Evolutionary conservation across 1,140 invertebrate genomes (phyloP).

Genomic region (Druon quercuslanigerum): DNA sequence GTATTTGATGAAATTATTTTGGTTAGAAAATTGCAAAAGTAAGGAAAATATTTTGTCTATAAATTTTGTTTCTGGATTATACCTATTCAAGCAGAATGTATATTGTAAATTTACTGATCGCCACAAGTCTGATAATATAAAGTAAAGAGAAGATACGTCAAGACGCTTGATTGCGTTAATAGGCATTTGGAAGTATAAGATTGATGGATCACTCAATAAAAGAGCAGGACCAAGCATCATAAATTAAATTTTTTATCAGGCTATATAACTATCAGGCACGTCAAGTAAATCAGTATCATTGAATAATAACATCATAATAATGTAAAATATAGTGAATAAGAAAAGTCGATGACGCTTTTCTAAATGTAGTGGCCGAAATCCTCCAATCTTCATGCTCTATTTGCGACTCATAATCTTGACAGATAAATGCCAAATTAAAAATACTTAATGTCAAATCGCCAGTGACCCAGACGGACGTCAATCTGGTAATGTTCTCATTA

Average conservation of each 20-base stretch:
- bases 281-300: background rate
- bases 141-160: background rate
- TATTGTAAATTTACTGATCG: too few relatives aligned
- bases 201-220: conserved; percentile 1
- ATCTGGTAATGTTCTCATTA: conserved; percentile 19
- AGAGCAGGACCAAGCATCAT: background rate
- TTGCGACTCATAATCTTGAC: background rate
- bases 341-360: background rate
- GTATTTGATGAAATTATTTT: too few relatives aligned
- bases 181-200: background rate
- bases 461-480: conserved; percentile 12
- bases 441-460: background rate
- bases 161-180: background rate
- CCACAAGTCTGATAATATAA: background rate
- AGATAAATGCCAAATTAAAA: background rate
- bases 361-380: background rate
- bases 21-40: too few relatives aligned
- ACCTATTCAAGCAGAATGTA: too few relatives aligned
- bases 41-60: too few relatives aligned
- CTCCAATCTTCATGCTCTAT: conserved; percentile 3
- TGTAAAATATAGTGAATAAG: background rate
- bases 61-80: too few relatives aligned
- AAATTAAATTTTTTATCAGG: conserved; percentile 7
- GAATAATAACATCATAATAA: background rate
- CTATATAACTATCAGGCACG: background rate